Conservation (phyloP, 2,888 invertebrate species). For the Galerucella pusilla region DNA sequence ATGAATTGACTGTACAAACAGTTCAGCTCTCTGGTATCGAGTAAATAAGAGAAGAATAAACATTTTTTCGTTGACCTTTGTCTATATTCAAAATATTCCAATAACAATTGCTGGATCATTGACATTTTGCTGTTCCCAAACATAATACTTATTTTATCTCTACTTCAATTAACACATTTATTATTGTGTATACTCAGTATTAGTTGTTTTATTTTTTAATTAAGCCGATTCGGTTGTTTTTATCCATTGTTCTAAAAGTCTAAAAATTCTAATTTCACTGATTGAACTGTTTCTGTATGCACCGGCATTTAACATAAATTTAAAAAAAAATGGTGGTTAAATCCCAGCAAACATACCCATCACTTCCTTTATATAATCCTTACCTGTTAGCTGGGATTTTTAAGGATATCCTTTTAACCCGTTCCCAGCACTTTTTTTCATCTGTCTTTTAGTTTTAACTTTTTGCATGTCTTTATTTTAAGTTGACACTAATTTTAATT, state of each 20-base stretch:
- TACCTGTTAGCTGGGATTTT: conserved; percentile 54
- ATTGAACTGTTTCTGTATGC: conserved; percentile 32
- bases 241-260: neutral
- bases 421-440: conserved; percentile 58
- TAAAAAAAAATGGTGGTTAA: conserved; percentile 42
- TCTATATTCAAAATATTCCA: too few relatives aligned
- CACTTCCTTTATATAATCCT: conserved; percentile 41
- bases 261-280: conserved; percentile 39
- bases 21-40: too few relatives aligned
- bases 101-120: too few relatives aligned
- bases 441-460: conserved; percentile 54
- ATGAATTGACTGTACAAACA: too few relatives aligned
- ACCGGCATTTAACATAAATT: conserved; percentile 47
- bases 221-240: neutral
- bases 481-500: conserved; percentile 55
- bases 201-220: neutral
- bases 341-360: conserved; percentile 54
- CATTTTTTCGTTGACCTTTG: too few relatives aligned
- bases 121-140: too few relatives aligned
- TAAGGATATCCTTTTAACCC: conserved; percentile 57
- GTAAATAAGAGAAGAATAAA: too few relatives aligned
- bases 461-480: conserved; percentile 55
- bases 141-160: too few relatives aligned
- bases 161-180: too few relatives aligned
- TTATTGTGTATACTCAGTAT: neutral